These are phyloP conservation scores for Aricia agestis DNA, from an alignment of 1,140 invertebrate genomes.

Conservation along the genomic window DNA sequence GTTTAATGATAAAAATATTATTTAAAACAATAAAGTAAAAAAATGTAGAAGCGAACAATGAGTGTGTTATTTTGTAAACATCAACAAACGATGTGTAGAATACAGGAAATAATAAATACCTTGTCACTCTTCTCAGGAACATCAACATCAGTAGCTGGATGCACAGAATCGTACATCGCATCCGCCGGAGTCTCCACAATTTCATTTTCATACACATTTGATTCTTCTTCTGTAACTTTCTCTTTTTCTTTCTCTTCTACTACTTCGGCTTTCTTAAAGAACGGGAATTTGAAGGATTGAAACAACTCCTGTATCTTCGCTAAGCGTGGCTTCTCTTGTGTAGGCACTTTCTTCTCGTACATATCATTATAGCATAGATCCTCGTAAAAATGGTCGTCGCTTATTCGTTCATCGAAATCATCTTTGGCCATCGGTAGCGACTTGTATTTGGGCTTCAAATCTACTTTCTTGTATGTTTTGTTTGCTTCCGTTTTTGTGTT, in stretches of 20 bases:
- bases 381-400: constrained; percentile 67
- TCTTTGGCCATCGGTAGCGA: constrained; percentile 43
- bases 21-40: too few species aligned
- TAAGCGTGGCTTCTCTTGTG: constrained; percentile 47
- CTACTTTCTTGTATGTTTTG: constrained; percentile 44
- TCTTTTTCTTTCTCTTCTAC: constrained; percentile 25
- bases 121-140: constrained; percentile 28
- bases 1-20: too few species aligned
- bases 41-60: too few species aligned
- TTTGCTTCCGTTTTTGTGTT: constrained; percentile 49
- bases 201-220: constrained; percentile 57
- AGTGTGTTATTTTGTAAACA: too few species aligned
- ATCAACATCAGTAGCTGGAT: constrained; percentile 36
- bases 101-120: constrained; percentile 23
- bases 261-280: constrained; percentile 49
- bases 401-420: constrained; percentile 39
- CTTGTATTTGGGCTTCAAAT: constrained; percentile 53
- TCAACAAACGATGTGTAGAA: too few species aligned
- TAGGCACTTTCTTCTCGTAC: constrained; percentile 30
- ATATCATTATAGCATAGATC: constrained; percentile 60
- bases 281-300: constrained; percentile 57
- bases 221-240: constrained; percentile 31
- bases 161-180: constrained; percentile 64
- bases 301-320: constrained; percentile 63
- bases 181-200: constrained; percentile 32